A percentile compares a stretch with the other conserved stretches of the same genome.
Evolutionary conservation across 2,113 vertebrate species (phyloP).

Genomic region (Eulacestoma nigropectus): DNA sequence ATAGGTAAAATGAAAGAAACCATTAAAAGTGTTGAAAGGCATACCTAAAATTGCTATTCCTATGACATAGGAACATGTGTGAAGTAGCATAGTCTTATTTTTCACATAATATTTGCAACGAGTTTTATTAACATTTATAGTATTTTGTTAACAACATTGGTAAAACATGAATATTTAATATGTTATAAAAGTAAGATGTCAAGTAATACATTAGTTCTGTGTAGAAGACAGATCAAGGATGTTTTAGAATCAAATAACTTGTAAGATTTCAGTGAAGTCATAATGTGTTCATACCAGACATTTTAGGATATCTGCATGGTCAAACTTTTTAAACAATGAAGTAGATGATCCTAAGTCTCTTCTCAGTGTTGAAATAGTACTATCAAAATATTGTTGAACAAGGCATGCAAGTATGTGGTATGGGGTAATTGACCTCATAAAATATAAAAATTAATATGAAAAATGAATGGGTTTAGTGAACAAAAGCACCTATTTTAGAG

Average conservation of each 20-base stretch:
- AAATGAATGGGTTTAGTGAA: neutral
- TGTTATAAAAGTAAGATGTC: neutral
- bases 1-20: neutral
- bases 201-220: neutral
- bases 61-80: neutral
- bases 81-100: neutral
- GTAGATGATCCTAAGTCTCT: neutral
- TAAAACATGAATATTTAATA: neutral
- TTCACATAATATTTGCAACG: neutral
- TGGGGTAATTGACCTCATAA: neutral
- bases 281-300: neutral
- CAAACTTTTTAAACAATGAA: neutral
- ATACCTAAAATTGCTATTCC: neutral
- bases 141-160: neutral
- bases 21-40: neutral
- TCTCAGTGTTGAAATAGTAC: neutral
- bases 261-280: neutral
- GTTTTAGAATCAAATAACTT: neutral
- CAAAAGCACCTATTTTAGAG: neutral
- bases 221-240: neutral
- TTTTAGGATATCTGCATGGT: neutral
- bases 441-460: neutral
- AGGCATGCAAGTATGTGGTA: neutral
- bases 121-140: neutral
- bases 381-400: neutral